Conservation (phyloP, 2,888 invertebrate species). For the Unio pictorum region DNA sequence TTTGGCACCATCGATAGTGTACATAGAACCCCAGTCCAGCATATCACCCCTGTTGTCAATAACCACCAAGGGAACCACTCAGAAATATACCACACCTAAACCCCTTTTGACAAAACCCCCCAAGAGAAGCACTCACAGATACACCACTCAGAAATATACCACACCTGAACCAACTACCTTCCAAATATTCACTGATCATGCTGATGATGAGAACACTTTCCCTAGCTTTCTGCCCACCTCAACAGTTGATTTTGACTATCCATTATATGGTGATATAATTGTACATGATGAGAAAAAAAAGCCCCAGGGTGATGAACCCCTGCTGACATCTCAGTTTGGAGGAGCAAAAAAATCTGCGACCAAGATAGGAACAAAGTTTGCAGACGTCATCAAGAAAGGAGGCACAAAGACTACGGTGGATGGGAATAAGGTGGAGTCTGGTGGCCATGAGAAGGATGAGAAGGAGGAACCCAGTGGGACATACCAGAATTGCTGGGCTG, state of each 20-base stretch:
- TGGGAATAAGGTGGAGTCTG: constrained; percentile 1
- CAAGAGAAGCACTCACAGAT: not conserved
- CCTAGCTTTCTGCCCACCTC: too few relatives aligned
- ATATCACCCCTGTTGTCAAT: constrained; percentile 4
- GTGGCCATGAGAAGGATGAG: constrained; percentile 6
- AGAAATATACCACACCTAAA: not conserved
- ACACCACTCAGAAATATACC: not conserved
- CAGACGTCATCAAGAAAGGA: constrained; percentile 1
- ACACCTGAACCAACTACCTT: not conserved
- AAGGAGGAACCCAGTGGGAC: constrained; percentile 16
- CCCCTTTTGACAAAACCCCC: constrained; percentile 1
- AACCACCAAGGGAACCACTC: not conserved
- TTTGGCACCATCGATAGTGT: constrained; percentile 3
- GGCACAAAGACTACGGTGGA: not conserved
- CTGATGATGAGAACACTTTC: too few relatives aligned
- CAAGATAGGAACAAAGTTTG: constrained; percentile 4
- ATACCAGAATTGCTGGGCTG: constrained; percentile 68
- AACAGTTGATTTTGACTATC: constrained; percentile 6
- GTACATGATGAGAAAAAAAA: not conserved
- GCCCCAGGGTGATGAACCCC: not conserved
- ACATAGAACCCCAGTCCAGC: constrained; percentile 3
- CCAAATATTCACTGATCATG: too few relatives aligned
- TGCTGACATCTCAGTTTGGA: not conserved
- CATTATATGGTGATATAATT: not conserved
- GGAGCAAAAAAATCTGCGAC: constrained; percentile 7